phyloP scores from a whole-genome alignment of 1,140 invertebrate genomes.

The Anastatus disparis region DNA sequence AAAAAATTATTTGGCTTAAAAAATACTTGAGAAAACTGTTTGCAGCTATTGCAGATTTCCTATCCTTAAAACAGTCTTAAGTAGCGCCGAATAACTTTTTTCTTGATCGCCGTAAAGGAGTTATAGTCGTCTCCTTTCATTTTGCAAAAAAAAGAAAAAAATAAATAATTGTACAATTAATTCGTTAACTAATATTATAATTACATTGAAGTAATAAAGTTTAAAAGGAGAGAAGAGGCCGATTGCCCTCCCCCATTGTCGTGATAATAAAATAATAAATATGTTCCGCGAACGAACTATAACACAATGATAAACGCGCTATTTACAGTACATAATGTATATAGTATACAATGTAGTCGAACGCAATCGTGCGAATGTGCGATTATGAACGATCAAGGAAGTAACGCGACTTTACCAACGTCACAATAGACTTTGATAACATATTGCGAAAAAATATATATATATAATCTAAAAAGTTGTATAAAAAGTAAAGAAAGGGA shows the following conservation, averaged over 20 bases:
- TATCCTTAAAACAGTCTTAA: slow-evolving; percentile 41
- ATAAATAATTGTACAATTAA: slow-evolving; percentile 47
- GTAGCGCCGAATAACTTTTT: slow-evolving; percentile 44
- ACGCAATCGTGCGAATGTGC: slow-evolving; percentile 40
- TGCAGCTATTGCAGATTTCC: slow-evolving; percentile 29
- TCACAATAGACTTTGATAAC: slow-evolving; percentile 26
- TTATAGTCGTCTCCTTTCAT: slow-evolving; percentile 39
- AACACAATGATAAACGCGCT: slow-evolving; percentile 60
- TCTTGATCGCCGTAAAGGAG: slow-evolving; percentile 37
- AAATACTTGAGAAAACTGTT: slow-evolving; percentile 44
- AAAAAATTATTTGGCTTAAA: slow-evolving; percentile 45
- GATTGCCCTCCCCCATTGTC: slow-evolving; percentile 24
- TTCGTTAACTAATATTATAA: slow-evolving; percentile 43
- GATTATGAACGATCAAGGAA: slow-evolving; percentile 42
- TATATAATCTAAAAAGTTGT: background rate
- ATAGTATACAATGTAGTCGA: slow-evolving; percentile 40
- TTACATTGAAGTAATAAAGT: slow-evolving; percentile 42
- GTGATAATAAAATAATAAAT: slow-evolving; percentile 55
- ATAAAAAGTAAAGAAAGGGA: slow-evolving; percentile 38
- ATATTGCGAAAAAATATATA: slow-evolving; percentile 19
- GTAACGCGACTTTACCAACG: slow-evolving; percentile 39
- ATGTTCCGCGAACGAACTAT: slow-evolving; percentile 54
- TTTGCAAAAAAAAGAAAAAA: slow-evolving; percentile 33
- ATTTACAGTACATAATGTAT: slow-evolving; percentile 43
- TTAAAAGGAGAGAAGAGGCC: slow-evolving; percentile 31